Evolutionary conservation across 2,113 vertebrate genomes (phyloP), one percentile per base, ranked within the genome.

Genomic region (Pongo pygmaeus): DNA sequence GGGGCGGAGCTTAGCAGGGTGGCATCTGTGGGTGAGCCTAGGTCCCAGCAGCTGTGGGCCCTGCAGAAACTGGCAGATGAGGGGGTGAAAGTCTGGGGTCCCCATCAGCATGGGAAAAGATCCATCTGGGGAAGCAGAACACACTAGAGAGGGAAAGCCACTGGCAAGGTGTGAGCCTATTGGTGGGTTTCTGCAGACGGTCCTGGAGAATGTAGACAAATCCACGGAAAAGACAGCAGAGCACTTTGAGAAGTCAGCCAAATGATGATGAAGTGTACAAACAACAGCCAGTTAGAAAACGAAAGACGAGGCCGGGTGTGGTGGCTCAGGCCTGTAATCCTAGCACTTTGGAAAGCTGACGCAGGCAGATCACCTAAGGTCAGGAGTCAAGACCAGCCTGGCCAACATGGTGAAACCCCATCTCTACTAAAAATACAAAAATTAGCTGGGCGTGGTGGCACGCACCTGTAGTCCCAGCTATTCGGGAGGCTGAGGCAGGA

Each of bases 1-100:
- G 1, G 57, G 38, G 55, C 23, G 0, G 86, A 10, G 57, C 22
- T 4, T 1, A 1, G 70, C 35, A 11, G 17, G 14, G 5, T n/a
- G 50, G 30, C 4, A 5, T 55, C 86, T 74, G 43, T 30, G 14
- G 13, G 6, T 61, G 70, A 91, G 40, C 23, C 87, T 13, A 4
- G n/a, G 32, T 16, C 50, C 22, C 38, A 61, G 48, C 0, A 12
- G n/a, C 38, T 64, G 64, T 43, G 69, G 46, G n/a, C 52, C 61
- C 40, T 20, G 25, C 5, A 17, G 84, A 67, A 55, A 67, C 0
- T 0, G 22, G 32, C 18, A 59, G 74, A 13, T 5, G 46, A 50
- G 3, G 52, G 10, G 20, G 6, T 48, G 43, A 79, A 3, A 3
- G 46, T 23, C 77, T 43, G 40, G 6, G 6, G 4, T 27, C 52